phyloP scores from a whole-genome alignment of 2,113 vertebrate genomes.

The Neotoma lepida region DNA sequence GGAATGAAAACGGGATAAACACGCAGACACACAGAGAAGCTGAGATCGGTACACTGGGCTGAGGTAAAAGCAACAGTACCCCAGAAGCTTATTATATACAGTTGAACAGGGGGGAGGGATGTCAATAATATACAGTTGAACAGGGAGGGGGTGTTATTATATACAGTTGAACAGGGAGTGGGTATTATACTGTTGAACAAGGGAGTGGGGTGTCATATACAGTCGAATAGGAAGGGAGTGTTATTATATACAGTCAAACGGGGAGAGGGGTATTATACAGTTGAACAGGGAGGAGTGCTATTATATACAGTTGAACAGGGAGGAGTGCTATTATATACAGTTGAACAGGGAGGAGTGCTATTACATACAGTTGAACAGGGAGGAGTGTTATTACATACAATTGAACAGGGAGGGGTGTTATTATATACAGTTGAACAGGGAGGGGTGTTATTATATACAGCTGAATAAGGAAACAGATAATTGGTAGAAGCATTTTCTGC shows the following conservation, averaged over 20 bases:
- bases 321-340: too few species aligned
- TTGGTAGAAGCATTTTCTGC: neutral
- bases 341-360: too few species aligned
- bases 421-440: too few species aligned
- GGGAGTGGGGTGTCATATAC: neutral
- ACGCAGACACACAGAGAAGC: neutral
- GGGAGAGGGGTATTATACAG: neutral
- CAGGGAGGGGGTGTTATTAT: neutral
- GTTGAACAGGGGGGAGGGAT: too few species aligned
- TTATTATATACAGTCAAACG: neutral
- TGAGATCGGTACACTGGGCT: neutral
- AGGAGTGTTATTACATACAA: too few species aligned
- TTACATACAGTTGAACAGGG: too few species aligned
- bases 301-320: too few species aligned
- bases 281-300: neutral
- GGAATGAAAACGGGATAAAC: neutral
- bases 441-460: too few species aligned
- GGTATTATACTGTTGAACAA: neutral
- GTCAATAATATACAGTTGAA: neutral
- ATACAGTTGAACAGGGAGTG: neutral
- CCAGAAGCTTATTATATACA: neutral
- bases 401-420: too few species aligned
- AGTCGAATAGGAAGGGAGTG: neutral
- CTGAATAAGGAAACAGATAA: neutral
- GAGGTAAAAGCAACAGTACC: neutral